Evolutionary conservation across 2,888 invertebrate species (phyloP), one percentile per base, ranked within the genome.

Genomic region (Lysandra bellargus): DNA sequence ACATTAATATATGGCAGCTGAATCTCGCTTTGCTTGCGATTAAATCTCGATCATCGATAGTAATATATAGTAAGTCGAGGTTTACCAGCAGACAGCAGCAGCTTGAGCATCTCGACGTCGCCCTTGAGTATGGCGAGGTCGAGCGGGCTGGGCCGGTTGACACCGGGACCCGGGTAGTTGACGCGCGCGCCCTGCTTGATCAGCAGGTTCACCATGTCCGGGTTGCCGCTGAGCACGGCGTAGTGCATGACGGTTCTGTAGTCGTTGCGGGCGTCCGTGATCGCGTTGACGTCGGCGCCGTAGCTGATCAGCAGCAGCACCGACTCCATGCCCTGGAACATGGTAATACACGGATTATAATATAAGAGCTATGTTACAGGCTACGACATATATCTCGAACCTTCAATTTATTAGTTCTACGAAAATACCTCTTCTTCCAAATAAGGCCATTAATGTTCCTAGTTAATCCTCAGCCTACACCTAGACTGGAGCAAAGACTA

Each of bases 191-290:
- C 98, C 88, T 98, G 97, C 87, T 97, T 97, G 77, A 98, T 95
- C 80, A 99, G 90, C 77, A 98, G 92, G 85, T 97, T 96, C 0
- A 98, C 97, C n/a, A 97, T 96, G 5, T 96, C 95, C 12, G 96
- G 95, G 83, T 96, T 96, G 60, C 96, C 81, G 37, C 81, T 82
- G 75, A 98, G 95, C 0, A 98, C 97, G 3, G 98, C 98, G 88
- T 98, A 98, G 88, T 98, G 98, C 86, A 99, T 95, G 2, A 98
- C 98, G 2, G 98, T 98, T 80, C 98, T 95, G 87, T 96, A 97
- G 86, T 98, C 98, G 87, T 98, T 97, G 80, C 98, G 95, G n/a
- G 97, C 96, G 85, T 98, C 97, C 0, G 98, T 96, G 93, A 97
- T 96, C 4, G 97, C 97, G 89, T 98, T 98, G 1, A 98, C 97